Evolutionary conservation across 2,888 invertebrate species (phyloP).

Genomic region (Nomada goodeniana): DNA sequence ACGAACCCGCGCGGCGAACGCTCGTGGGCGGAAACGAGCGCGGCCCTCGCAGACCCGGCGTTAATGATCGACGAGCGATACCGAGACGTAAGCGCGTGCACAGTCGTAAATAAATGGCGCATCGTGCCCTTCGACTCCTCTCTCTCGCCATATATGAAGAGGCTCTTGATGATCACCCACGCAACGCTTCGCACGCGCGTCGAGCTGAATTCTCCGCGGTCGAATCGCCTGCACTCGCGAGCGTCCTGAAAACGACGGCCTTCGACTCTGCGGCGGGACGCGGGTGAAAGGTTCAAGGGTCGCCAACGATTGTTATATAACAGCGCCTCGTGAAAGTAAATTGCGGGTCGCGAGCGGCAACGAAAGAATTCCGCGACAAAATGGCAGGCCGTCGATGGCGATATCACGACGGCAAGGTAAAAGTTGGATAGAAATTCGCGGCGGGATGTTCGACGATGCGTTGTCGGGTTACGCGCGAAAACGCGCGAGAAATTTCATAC

Average conservation of each 20-base stretch:
- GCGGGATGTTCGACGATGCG: neutral
- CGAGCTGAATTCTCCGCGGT: constrained; percentile 39
- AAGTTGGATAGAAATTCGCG: neutral
- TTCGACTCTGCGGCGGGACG: constrained; percentile 51
- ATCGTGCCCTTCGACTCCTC: constrained; percentile 66
- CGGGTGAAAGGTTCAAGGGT: constrained; percentile 49
- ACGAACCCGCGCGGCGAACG: constrained; percentile 25
- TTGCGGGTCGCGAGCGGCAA: constrained; percentile 2
- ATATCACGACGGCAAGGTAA: neutral
- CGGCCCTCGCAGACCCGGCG: constrained; percentile 40
- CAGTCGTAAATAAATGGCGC: constrained; percentile 73
- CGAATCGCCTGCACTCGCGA: constrained; percentile 13
- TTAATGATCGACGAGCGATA: constrained; percentile 72
- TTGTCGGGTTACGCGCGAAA: neutral
- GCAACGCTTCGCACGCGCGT: constrained; percentile 48
- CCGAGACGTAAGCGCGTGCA: constrained; percentile 54
- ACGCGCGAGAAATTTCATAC: neutral
- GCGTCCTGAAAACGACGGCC: constrained; percentile 44
- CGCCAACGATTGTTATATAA: constrained; percentile 60
- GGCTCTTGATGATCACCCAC: constrained; percentile 70
- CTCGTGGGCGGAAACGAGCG: constrained; percentile 60
- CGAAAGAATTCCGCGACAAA: neutral
- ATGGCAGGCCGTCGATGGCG: neutral
- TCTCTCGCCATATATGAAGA: constrained; percentile 70
- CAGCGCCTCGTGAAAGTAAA: constrained; percentile 49